A percentile compares a stretch with the other conserved stretches of the same genome.
Conservation (phyloP, 2,888 invertebrate genomes). For the Andrena camellia region DNA sequence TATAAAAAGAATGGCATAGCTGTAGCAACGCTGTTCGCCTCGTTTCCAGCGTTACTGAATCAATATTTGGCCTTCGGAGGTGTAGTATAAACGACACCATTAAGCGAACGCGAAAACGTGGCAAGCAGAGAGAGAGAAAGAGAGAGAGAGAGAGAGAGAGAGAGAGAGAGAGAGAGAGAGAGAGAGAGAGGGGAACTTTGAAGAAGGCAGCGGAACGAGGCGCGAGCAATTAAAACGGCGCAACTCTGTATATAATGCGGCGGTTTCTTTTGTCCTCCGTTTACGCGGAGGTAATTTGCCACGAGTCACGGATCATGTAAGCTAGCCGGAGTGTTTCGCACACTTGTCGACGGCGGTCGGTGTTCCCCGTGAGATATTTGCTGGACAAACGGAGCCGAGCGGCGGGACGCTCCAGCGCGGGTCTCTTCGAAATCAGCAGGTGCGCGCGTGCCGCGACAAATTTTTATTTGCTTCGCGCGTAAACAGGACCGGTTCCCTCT, state of each 20-base stretch:
- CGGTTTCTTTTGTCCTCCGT: slow-evolving; percentile 7
- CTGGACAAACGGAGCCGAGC: slow-evolving; percentile 18
- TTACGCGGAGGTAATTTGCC: slow-evolving; percentile 8
- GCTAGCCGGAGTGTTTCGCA: slow-evolving; percentile 6
- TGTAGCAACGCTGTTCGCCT: too few relatives aligned
- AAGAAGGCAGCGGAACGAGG: not conserved
- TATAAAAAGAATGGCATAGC: too few relatives aligned
- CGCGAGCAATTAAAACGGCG: not conserved
- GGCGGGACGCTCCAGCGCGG: not conserved
- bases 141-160: not conserved
- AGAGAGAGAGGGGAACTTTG: not conserved
- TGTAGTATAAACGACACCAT: too few relatives aligned
- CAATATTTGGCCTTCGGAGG: too few relatives aligned
- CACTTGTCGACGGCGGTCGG: not conserved
- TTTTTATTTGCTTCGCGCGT: slow-evolving; percentile 50
- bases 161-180: too few relatives aligned
- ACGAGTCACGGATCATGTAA: slow-evolving; percentile 20
- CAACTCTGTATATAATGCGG: not conserved
- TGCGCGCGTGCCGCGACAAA: slow-evolving; percentile 32
- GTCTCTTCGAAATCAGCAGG: not conserved
- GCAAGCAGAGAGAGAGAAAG: too few relatives aligned
- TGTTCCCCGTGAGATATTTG: slow-evolving; percentile 25
- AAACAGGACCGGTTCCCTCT: slow-evolving; percentile 41
- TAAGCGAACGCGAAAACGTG: too few relatives aligned
- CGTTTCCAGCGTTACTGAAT: too few relatives aligned